Percentiles rank a stretch among this genome's conserved stretches.
Conservation (phyloP, 2,888 invertebrate species). For the Netelia inedita region DNA sequence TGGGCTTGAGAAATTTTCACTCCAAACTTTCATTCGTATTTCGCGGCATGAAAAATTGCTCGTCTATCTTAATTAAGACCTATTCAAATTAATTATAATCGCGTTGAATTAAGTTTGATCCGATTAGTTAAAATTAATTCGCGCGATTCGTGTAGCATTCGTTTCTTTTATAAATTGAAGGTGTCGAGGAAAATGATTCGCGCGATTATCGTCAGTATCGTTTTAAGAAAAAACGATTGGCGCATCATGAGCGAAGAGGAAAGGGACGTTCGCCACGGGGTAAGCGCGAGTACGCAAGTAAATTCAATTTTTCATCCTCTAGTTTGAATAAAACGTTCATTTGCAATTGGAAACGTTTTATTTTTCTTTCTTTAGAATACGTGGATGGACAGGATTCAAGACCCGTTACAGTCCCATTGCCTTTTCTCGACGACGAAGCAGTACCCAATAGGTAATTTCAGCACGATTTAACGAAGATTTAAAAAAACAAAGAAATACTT, state of each 20-base stretch:
- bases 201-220: conserved; percentile 16
- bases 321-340: neutral
- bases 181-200: neutral
- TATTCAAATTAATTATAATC: neutral
- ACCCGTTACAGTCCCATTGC: conserved; percentile 85
- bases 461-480: neutral
- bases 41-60: neutral
- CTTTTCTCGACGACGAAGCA: conserved; percentile 87
- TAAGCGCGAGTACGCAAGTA: conserved; percentile 62
- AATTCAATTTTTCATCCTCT: conserved; percentile 32
- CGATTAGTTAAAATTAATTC: neutral
- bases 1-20: conserved; percentile 57
- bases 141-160: neutral
- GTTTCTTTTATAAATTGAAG: conserved; percentile 16
- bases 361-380: neutral
- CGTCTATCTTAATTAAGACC: neutral
- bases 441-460: conserved; percentile 83
- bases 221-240: conserved; percentile 56
- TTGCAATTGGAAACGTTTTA: neutral
- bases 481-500: neutral
- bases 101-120: neutral
- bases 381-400: conserved; percentile 20
- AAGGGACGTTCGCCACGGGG: conserved; percentile 50
- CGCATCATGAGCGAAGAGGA: conserved; percentile 29
- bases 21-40: neutral